Percentiles rank a stretch among this genome's conserved stretches.
phyloP scores from a whole-genome alignment of 2,797 vertebrate genomes.

The Miichthys miiuy region DNA sequence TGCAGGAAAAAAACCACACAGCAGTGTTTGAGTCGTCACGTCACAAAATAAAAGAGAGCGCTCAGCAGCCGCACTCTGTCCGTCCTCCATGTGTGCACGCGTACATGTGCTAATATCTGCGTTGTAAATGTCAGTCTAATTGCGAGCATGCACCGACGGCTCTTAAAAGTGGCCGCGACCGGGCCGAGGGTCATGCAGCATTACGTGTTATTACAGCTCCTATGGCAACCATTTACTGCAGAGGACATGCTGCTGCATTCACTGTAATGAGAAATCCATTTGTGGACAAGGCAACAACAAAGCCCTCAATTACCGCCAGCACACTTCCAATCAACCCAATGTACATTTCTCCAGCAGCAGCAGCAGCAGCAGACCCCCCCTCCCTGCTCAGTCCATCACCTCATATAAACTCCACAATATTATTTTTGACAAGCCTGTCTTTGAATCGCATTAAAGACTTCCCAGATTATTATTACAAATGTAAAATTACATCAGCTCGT shows the following conservation, averaged over 20 bases:
- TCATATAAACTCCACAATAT: conserved; percentile 65
- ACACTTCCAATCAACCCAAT: conserved; percentile 60
- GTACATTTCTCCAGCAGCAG: conserved; percentile 50
- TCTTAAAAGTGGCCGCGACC: conserved; percentile 27
- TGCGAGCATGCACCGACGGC: conserved; percentile 19
- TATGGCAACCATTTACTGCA: conserved; percentile 67
- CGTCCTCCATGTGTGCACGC: too few species aligned
- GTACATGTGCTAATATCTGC: conserved; percentile 27
- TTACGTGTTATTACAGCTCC: conserved; percentile 63
- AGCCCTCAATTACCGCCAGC: conserved; percentile 71
- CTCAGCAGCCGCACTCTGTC: too few species aligned
- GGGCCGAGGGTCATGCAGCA: conserved; percentile 55
- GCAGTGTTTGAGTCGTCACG: conserved; percentile 10
- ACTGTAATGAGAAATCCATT: conserved; percentile 78
- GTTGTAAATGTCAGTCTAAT: conserved; percentile 26
- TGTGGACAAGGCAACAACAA: conserved; percentile 76
- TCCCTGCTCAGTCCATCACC: conserved; percentile 42
- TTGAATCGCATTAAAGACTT: conserved; percentile 80
- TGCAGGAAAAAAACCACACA: neutral
- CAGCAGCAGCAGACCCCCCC: conserved; percentile 10
- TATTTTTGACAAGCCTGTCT: conserved; percentile 76
- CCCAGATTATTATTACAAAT: conserved; percentile 81
- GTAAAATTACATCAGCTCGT: conserved; percentile 76
- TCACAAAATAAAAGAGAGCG: neutral
- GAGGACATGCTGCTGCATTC: conserved; percentile 62